These are phyloP conservation scores for Wasmannia auropunctata DNA, from an alignment of 1,140 invertebrate species.

Conservation along the genomic window DNA sequence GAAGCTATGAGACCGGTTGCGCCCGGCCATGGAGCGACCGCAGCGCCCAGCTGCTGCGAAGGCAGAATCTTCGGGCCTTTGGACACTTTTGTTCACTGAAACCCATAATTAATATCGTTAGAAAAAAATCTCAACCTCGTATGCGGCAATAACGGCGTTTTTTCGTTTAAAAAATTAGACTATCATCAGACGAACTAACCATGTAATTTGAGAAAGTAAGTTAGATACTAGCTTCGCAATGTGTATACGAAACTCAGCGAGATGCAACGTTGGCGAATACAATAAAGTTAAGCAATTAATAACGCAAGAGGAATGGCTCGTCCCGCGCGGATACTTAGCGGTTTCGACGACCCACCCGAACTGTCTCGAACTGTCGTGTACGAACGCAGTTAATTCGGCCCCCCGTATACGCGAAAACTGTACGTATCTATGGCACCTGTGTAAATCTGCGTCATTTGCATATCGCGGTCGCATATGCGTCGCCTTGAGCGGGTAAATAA, in stretches of 20 bases:
- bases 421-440: constrained; percentile 57
- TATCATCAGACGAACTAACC: not conserved
- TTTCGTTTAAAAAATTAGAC: not conserved
- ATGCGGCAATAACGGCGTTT: not conserved
- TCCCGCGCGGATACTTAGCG: not conserved
- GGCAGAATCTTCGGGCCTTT: constrained; percentile 86
- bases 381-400: not conserved
- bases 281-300: not conserved
- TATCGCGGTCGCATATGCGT: constrained; percentile 46
- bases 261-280: not conserved
- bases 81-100: constrained; percentile 81
- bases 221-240: not conserved
- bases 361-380: not conserved
- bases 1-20: constrained; percentile 86
- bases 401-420: constrained; percentile 19
- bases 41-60: constrained; percentile 87
- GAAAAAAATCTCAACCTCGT: not conserved
- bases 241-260: not conserved
- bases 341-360: not conserved
- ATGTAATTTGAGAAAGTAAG: not conserved
- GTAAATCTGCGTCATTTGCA: constrained; percentile 64
- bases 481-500: constrained; percentile 22
- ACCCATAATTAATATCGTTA: constrained; percentile 57
- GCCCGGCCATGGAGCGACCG: constrained; percentile 88
- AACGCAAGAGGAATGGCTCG: not conserved